Base-by-base conservation (phyloP, 1,140 invertebrate species). In the Pachypsylla venusta region DNA sequence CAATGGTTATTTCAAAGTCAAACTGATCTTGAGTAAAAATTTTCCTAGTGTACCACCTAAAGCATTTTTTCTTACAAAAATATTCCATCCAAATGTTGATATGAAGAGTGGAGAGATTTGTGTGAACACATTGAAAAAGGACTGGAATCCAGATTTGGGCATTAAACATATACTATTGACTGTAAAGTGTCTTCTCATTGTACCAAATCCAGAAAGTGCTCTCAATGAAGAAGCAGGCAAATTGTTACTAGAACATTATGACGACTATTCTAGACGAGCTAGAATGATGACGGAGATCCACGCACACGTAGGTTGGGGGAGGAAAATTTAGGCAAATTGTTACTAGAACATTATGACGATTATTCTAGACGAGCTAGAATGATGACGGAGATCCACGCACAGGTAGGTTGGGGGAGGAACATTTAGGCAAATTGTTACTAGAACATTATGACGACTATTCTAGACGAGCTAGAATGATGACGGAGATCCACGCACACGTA, bases 21-120 rank as follows among this genome's bases (percentile, higher is more conserved):
- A 94, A 74, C 72, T 97, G 61, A 83, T 84, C 59, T 76, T 98
- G 12, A 88, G 89, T 1, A 94, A 94, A 75, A 90, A 93, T 70
- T 97, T 94, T 74, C 94, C 94, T 20, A 78, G 84, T 65, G 80
- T 84, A 67, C 92, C 94, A 63, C 94, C 93, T 19, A 95, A 94
- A 75, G 93, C 91, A 39, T 93, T 84, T 74, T 97, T 98, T 71
- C 74, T 94, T 26, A 98, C 93, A 56, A 93, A 92, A 79, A 94
- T 98, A 67, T 98, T 98, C 76, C 93, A 97, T 75, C 93, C 93
- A 26, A 97, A 98, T 79, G 93, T 97, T 65, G 85, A 93, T 12
- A 63, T 53, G 22, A 79, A 80, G 66, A 90, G 87, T 76, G 93
- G 93, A 35, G 93, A 96, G 75, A 96, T 98, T 70, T 97, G 93